These are phyloP conservation scores for Scaptodrosophila lebanonensis DNA, from an alignment of 1,140 invertebrate genomes.

Conservation along the genomic window DNA sequence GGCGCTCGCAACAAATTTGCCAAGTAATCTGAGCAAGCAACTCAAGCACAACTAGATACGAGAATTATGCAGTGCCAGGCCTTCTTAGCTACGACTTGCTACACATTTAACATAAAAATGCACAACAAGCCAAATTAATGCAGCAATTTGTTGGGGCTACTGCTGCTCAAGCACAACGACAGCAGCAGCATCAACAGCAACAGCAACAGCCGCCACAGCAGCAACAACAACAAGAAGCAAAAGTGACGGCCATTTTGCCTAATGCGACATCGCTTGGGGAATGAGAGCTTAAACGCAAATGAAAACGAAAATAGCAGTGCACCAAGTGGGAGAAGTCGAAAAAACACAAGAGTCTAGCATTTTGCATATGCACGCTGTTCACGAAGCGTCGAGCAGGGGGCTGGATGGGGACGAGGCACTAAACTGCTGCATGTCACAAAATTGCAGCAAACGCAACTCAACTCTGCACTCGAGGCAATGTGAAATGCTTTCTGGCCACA, in stretches of 20 bases:
- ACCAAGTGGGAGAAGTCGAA: not conserved
- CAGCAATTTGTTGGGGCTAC: not conserved
- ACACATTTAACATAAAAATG: not conserved
- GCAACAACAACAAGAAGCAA: too few relatives aligned
- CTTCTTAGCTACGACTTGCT: not conserved
- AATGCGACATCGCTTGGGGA: conserved; percentile 41
- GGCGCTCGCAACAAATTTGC: not conserved
- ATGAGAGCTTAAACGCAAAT: conserved; percentile 12
- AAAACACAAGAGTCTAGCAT: conserved; percentile 20
- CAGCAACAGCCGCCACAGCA: not conserved
- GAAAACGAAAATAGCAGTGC: conserved; percentile 42
- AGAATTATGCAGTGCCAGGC: too few relatives aligned
- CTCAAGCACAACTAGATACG: too few relatives aligned
- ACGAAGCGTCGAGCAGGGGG: too few relatives aligned
- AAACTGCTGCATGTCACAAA: conserved; percentile 47
- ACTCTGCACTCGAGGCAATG: conserved; percentile 34
- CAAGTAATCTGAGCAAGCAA: too few relatives aligned
- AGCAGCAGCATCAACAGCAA: not conserved
- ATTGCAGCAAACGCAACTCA: conserved; percentile 30
- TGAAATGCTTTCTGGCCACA: not conserved
- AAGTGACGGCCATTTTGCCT: too few relatives aligned
- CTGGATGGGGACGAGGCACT: not conserved
- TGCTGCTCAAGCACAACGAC: too few relatives aligned
- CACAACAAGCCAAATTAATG: not conserved
- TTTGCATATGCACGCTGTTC: conserved; percentile 37